Base-by-base conservation (phyloP, 2,888 invertebrate species). In the Hypercompe scribonia region DNA sequence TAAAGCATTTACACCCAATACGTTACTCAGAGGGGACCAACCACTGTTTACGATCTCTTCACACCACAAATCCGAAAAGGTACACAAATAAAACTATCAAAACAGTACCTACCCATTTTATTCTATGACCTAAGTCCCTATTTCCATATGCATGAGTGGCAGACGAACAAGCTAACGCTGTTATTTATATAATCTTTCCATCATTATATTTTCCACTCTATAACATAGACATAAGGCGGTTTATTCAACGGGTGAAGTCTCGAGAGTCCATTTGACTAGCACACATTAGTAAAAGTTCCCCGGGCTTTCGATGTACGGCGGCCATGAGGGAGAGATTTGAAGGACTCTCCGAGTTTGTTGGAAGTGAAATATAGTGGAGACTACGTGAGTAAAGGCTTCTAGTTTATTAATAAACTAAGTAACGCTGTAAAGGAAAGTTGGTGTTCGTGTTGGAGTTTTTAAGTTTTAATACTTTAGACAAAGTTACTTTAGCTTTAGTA, bases 181-280 rank as follows among this genome's bases (percentile, higher is more conserved):
- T 90, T 90, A 89, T 89, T 89, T 90, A 91, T 90, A 90, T 80
- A 81, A 76, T 42, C 75, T 68, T 24, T 33, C 65, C 74, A 75
- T 79, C 86, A 88, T 87, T 81, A 85, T 81, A 90, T 87, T 90
- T 84, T 90, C 86, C 78, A 87, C 93, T 87, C 84, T 93, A 89
- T 87, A 69, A 75, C 84, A 70, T 77, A 79, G 83, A 75, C 75
- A 83, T 91, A 93, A 86, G 88, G 91, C 84, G 82, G 86, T 84
- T 89, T 92, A 92, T 95, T 86, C 88, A 83, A 86, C 86, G 89
- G 81, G 80, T 79, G 77, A 84, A 88, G 84, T 85, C 93, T 91
- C 94, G 87, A 91, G 94, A 93, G 94, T 93, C 94, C 94, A 95
- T 95, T 95, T 95, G 95, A 94, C 95, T 95, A 94, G 93, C 90